Conservation (phyloP, 2,888 invertebrate species). For the Scaptomyza caliginosa region DNA sequence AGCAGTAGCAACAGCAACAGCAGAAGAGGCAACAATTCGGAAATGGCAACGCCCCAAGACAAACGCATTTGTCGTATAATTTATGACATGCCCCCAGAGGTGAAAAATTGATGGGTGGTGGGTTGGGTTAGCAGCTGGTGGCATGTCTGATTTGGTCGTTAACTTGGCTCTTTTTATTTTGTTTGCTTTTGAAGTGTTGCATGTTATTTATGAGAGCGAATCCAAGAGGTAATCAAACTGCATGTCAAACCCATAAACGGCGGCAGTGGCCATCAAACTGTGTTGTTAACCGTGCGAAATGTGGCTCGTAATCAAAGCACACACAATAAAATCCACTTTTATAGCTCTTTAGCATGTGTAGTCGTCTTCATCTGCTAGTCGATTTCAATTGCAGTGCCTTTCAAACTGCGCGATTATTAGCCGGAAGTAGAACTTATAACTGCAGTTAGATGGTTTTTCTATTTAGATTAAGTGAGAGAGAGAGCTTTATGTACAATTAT, state of each 20-base stretch:
- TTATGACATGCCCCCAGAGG: conserved; percentile 58
- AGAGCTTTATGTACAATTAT: neutral
- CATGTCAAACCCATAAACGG: conserved; percentile 68
- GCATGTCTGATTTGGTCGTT: conserved; percentile 66
- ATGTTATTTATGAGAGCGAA: conserved; percentile 65
- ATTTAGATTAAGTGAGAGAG: neutral
- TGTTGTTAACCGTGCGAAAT: conserved; percentile 56
- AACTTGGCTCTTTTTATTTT: conserved; percentile 14
- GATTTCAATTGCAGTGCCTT: conserved; percentile 6
- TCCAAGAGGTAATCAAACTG: conserved; percentile 59
- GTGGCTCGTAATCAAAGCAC: conserved; percentile 60
- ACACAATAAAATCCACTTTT: conserved; percentile 55
- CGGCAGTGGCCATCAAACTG: conserved; percentile 65
- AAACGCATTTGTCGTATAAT: conserved; percentile 79
- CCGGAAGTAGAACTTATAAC: conserved; percentile 48
- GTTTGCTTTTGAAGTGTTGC: conserved; percentile 63
- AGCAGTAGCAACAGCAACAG: conserved; percentile 33
- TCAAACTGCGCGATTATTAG: conserved; percentile 39
- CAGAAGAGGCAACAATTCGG: conserved; percentile 32
- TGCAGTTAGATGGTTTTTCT: conserved; percentile 24
- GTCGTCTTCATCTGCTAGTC: neutral
- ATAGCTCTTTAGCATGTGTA: conserved; percentile 25
- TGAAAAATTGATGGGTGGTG: conserved; percentile 6
- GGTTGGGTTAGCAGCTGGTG: conserved; percentile 33
- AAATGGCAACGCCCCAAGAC: conserved; percentile 61